Evolutionary conservation across 2,797 vertebrate species (phyloP), one percentile per base, ranked within the genome.

Genomic region (Eutrigla gurnardus): DNA sequence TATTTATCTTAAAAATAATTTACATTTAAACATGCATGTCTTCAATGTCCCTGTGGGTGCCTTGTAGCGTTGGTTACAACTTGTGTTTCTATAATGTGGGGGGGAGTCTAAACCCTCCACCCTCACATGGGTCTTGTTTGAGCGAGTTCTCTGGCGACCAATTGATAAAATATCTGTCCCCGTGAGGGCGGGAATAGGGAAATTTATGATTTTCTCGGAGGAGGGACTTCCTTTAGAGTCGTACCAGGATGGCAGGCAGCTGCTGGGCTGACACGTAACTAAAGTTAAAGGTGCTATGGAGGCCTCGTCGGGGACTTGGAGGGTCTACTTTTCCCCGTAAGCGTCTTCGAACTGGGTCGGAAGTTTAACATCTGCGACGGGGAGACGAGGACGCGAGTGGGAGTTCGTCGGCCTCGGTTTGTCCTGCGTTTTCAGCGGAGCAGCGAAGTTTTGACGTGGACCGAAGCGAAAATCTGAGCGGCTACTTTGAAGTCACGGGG

Each of bases 201-300:
- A 35, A 58, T 64, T 15, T 47, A 1, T 40, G 57, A 37, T 43
- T 69, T 64, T 66, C 39, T 32, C 3, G 73, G 65, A 73, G 95
- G 94, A 76, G 94, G 94, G 92, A 95, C 94, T 95, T 95, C 95
- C 94, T 91, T 12, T 59, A 55, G 74, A 60, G 77, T 63, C 67
- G 71, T 80, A 68, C 86, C 90, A 76, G 84, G 92, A 92, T 85
- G 89, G 84, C 81, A 87, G 81, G 73, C 73, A 71, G 81, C 81
- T 87, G 66, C 84, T 75, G 67, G 83, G 76, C 82, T 96, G 95
- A 95, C 95, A 95, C 95, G 94, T 95, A 95, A 93, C 92, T 92
- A 59, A 88, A 94, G 81, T 92, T 86, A 90, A 93, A 94, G 86
- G 92, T 92, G 89, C 58, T 70, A 36, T 37, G 76, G 77, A 90